Percentiles rank a stretch among this genome's conserved stretches.
These are phyloP conservation scores for Thaleichthys pacificus DNA, from an alignment of 2,797 vertebrate species.

Conservation along the genomic window DNA sequence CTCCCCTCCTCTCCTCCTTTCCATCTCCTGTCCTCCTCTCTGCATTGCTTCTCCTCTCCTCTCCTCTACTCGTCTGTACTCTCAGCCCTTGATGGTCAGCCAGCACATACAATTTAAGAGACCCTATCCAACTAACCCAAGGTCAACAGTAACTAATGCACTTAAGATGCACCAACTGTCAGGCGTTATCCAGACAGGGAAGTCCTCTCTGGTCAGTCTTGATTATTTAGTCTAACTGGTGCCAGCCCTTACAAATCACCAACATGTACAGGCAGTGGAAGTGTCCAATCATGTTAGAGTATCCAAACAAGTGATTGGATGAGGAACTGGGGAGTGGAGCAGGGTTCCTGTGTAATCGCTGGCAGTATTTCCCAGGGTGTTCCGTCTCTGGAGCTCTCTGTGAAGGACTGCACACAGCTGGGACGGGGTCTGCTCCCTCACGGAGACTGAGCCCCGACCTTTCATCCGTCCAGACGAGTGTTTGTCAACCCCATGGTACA, in stretches of 20 bases:
- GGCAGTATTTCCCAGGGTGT: too few relatives aligned
- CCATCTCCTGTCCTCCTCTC: too few relatives aligned
- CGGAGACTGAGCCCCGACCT: constrained; percentile 44
- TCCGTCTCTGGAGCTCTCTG: constrained; percentile 56
- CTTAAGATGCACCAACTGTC: constrained; percentile 31
- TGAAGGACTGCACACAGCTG: constrained; percentile 70
- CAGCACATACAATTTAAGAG: constrained; percentile 39
- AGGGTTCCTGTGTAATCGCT: too few relatives aligned
- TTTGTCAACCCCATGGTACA: constrained; percentile 55
- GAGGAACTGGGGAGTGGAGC: neutral
- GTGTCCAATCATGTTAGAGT: too few relatives aligned
- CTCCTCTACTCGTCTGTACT: neutral
- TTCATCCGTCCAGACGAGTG: constrained; percentile 59
- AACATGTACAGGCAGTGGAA: too few relatives aligned
- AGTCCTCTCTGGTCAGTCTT: constrained; percentile 3
- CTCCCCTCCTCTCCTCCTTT: neutral
- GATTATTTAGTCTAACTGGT: neutral
- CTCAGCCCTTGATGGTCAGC: constrained; percentile 13
- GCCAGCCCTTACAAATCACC: neutral
- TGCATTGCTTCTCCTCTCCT: too few relatives aligned
- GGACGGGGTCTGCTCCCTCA: constrained; percentile 69
- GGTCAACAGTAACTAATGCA: constrained; percentile 46
- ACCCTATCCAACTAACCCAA: constrained; percentile 34
- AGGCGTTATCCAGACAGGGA: constrained; percentile 36
- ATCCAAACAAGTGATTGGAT: neutral